Base-by-base conservation (phyloP, 2,113 vertebrate species). In the Semnornis frantzii region DNA sequence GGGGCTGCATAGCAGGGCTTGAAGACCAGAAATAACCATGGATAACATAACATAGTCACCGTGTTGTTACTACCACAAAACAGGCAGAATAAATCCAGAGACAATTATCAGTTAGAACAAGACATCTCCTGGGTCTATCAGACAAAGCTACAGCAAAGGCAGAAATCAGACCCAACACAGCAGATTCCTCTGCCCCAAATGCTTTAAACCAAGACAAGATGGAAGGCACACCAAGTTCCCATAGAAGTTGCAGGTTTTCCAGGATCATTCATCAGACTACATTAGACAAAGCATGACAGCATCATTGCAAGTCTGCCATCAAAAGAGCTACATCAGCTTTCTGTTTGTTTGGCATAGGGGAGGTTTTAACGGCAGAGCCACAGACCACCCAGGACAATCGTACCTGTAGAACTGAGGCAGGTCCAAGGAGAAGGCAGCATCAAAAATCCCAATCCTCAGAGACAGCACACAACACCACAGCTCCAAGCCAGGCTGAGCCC, bases 401-500 rank as follows among this genome's bases (percentile, higher is more conserved):
- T 0, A 27, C 1, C n/a, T 9, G 5, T 1, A 60, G 25, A 33
- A 37, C 18, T 1, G 4, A 17, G 3, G 8, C 33, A 25, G 5
- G 3, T 21, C 34, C 19, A 39, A 52, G 5, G 3, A 1, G 37
- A 68, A 23, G 3, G 6, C 10, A 17, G 3, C 18, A 12, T 1
- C 16, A 74, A 7, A 3, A 16, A 9, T 23, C 30, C 21, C 4
- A 30, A n/a, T 10, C 5, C 5, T 8, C 11, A 65, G 5, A 2
- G 18, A 28, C 20, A 60, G 3, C 69, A 59, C 2, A 44, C 0
- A 16, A 0, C 5, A 14, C 10, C 2, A 1, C 20, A 33, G 0
- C 31, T 25, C 21, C 3, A 73, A 0, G 1, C 39, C 24, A 0
- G 0, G 0, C 1, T 3, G 0, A 14, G 2, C 4, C 11, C 16